Conservation (phyloP, 2,113 vertebrate species). For the Melanotaenia duboulayi region DNA sequence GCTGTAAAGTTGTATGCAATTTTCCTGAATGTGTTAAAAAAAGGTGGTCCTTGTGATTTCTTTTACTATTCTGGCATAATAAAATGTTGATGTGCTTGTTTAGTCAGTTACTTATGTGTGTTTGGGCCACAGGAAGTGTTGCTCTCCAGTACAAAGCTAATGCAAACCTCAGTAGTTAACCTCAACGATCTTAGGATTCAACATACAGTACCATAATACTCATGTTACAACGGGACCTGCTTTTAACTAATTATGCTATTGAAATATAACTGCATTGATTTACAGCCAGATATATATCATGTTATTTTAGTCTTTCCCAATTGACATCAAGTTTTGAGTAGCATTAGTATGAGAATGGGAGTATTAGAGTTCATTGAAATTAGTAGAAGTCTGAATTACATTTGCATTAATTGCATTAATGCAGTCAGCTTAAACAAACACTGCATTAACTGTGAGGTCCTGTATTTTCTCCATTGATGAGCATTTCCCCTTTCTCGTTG, state of each 20-base stretch:
- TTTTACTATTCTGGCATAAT: not conserved
- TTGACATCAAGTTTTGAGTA: not conserved
- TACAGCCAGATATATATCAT: not conserved
- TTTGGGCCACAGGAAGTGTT: not conserved
- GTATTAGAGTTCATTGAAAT: not conserved
- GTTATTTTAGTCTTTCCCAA: not conserved
- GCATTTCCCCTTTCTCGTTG: conserved; percentile 21
- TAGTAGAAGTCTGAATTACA: not conserved
- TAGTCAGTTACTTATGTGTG: not conserved
- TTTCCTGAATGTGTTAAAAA: not conserved
- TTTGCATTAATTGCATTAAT: not conserved
- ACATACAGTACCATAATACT: not conserved
- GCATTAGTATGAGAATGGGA: not conserved
- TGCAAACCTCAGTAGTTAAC: not conserved
- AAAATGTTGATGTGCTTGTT: not conserved
- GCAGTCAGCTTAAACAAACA: not conserved
- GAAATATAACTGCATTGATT: not conserved
- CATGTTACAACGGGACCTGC: not conserved
- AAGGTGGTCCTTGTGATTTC: not conserved
- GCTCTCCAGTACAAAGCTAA: not conserved
- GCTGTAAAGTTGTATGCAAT: not conserved
- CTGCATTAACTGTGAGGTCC: not conserved
- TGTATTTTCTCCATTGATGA: conserved; percentile 1
- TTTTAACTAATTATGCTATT: not conserved
- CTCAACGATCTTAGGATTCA: not conserved